phyloP scores from a whole-genome alignment of 1,140 invertebrate species.

The Penaeus japonicus region DNA sequence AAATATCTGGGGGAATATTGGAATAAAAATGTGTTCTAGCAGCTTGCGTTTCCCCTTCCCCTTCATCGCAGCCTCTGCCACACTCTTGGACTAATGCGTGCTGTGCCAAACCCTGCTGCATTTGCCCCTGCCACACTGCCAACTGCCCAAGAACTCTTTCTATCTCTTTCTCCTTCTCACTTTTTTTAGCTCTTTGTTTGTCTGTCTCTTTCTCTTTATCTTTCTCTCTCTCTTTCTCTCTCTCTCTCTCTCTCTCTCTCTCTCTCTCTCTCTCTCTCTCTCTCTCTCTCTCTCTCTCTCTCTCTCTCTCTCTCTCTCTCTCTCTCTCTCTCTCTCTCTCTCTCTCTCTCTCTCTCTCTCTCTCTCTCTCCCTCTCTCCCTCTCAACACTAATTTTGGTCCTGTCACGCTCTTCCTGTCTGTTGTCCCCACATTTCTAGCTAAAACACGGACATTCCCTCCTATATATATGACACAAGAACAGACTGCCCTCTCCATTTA shows the following conservation, averaged over 20 bases:
- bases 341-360: not conserved
- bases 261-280: not conserved
- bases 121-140: not conserved
- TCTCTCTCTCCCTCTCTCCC: not conserved
- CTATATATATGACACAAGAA: too few relatives aligned
- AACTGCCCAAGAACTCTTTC: not conserved
- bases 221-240: not conserved
- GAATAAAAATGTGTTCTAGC: slow-evolving; percentile 38
- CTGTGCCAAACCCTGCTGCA: not conserved
- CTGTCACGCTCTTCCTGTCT: too few relatives aligned
- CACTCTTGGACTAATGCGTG: not conserved
- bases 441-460: too few relatives aligned
- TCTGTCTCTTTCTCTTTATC: slow-evolving; percentile 6
- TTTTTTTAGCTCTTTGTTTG: not conserved
- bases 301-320: not conserved
- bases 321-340: not conserved
- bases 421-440: too few relatives aligned
- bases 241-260: not conserved
- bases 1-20: slow-evolving; percentile 20
- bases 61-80: not conserved
- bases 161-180: not conserved
- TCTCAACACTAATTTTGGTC: too few relatives aligned
- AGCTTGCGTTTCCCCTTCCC: slow-evolving; percentile 40
- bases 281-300: not conserved
- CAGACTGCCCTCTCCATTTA: not conserved